These are phyloP conservation scores for Felis catus DNA, from an alignment of 2,113 vertebrate species.

Conservation along the genomic window DNA sequence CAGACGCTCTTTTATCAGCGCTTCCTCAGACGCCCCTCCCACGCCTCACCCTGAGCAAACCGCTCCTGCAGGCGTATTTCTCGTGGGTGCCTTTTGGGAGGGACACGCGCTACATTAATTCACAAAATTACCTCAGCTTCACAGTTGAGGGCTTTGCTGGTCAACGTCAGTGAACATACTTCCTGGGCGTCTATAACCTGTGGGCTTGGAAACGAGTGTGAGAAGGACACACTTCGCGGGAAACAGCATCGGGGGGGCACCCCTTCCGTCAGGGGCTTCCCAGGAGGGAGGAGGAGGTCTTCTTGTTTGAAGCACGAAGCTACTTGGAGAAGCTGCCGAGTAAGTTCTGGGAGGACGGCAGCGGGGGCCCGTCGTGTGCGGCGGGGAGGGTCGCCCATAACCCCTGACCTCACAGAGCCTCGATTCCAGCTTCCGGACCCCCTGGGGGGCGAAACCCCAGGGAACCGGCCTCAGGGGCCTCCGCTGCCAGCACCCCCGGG, in stretches of 20 bases:
- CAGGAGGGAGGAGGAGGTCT: not conserved
- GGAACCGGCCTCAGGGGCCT: not conserved
- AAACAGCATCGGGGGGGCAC: accelerated
- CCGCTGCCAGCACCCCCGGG: not conserved
- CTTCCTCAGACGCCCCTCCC: not conserved
- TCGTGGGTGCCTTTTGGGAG: not conserved
- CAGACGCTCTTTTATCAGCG: accelerated
- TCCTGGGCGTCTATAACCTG: not conserved
- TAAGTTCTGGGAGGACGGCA: not conserved
- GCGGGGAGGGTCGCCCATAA: slow-evolving; percentile 25
- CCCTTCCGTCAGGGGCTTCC: not conserved
- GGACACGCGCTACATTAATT: not conserved
- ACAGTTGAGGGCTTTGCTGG: not conserved
- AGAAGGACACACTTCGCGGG: not conserved
- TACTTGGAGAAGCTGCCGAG: slow-evolving; percentile 39
- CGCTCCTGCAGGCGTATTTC: accelerated
- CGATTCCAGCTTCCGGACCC: accelerated
- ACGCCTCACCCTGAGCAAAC: accelerated
- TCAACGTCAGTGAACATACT: not conserved
- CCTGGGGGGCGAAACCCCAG: not conserved
- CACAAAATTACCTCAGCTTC: not conserved
- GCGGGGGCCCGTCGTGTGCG: slow-evolving; percentile 47
- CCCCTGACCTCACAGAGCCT: too few species aligned
- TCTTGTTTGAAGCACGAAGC: accelerated
- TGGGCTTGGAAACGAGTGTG: not conserved